Evolutionary conservation across 2,888 invertebrate genomes (phyloP).

Genomic region (Blomia tropicalis): DNA sequence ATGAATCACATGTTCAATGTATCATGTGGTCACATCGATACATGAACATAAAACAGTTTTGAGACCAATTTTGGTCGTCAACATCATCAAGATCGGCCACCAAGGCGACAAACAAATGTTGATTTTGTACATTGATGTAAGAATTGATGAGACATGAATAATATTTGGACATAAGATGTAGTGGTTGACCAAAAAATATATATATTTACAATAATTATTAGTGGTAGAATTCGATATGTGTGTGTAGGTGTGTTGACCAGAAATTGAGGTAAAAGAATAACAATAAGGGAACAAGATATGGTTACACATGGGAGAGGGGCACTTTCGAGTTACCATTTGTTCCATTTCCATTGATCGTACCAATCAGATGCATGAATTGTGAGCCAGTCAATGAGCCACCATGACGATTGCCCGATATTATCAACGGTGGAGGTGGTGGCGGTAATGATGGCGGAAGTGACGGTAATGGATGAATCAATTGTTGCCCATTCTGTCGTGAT

Average conservation of each 20-base stretch:
- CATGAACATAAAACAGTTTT: background rate
- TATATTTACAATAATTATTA: background rate
- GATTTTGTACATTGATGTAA: background rate
- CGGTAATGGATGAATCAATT: background rate
- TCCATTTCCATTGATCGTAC: background rate
- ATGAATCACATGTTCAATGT: background rate
- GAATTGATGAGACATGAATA: background rate
- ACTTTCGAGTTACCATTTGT: background rate
- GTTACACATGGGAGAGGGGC: slow-evolving; percentile 3
- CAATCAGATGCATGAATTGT: slow-evolving; percentile 11
- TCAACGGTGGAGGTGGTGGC: background rate
- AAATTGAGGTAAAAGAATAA: too few species aligned
- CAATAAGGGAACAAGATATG: too few species aligned
- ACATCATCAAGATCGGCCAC: background rate
- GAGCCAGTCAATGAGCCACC: slow-evolving; percentile 7
- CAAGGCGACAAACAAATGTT: too few species aligned
- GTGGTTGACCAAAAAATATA: too few species aligned
- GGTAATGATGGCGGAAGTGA: slow-evolving; percentile 2
- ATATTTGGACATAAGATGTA: too few species aligned
- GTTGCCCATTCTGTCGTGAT: background rate
- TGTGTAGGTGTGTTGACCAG: background rate
- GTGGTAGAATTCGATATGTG: background rate
- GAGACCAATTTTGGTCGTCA: background rate
- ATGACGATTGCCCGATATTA: background rate
- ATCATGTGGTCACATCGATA: background rate